Evolutionary conservation across 2,888 invertebrate species (phyloP).

Genomic region (Periphyllus acericola): DNA sequence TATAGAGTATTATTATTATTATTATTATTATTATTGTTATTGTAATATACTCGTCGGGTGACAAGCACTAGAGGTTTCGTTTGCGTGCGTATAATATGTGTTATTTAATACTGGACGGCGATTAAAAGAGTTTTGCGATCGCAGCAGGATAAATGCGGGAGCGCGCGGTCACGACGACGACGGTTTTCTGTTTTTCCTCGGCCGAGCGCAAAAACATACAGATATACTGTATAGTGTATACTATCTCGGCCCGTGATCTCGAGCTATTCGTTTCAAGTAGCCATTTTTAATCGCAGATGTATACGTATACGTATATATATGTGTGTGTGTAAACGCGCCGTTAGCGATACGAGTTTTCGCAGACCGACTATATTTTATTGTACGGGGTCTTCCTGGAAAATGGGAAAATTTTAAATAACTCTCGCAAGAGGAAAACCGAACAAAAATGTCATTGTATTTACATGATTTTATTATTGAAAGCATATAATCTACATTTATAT

Average conservation of each 20-base stretch:
- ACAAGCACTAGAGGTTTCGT: neutral
- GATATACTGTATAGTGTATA: too few relatives aligned
- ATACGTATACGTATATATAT: neutral
- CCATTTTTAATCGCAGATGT: slow-evolving; percentile 52
- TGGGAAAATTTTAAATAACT: too few relatives aligned
- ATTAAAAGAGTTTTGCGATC: slow-evolving; percentile 25
- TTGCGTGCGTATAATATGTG: neutral
- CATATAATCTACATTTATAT: too few relatives aligned
- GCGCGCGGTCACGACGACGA: slow-evolving; percentile 8
- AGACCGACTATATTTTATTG: neutral
- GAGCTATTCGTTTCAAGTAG: slow-evolving; percentile 47
- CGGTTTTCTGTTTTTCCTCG: neutral
- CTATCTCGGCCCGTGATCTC: slow-evolving; percentile 14
- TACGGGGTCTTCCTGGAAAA: too few relatives aligned
- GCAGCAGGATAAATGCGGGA: slow-evolving; percentile 2
- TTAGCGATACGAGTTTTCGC: slow-evolving; percentile 24
- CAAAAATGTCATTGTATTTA: too few relatives aligned
- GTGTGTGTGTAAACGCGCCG: too few relatives aligned
- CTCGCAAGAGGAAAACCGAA: too few relatives aligned
- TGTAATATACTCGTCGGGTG: neutral
- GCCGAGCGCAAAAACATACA: slow-evolving; percentile 17
- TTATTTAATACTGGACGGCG: neutral
- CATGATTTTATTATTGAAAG: too few relatives aligned
- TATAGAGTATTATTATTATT: neutral
- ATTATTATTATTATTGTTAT: too few relatives aligned